Conservation (phyloP, 2,113 vertebrate species). For the Crotalus helleri region DNA sequence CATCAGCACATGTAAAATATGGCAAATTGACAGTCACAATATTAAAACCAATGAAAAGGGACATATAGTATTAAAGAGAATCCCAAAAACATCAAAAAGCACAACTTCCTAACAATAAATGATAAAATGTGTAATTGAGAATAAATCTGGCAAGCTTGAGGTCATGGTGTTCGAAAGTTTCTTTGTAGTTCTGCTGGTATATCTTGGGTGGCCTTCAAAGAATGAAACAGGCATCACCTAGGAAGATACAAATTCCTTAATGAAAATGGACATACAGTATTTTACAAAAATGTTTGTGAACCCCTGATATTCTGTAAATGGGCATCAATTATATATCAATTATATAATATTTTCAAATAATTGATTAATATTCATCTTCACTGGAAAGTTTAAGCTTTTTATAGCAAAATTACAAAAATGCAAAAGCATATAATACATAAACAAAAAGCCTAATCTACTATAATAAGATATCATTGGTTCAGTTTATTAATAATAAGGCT, state of each 20-base stretch:
- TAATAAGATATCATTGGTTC: neutral
- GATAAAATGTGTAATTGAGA: slow-evolving; percentile 59
- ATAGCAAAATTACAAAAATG: neutral
- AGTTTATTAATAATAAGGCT: neutral
- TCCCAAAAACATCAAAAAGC: slow-evolving; percentile 64
- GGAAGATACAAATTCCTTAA: neutral
- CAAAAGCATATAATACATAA: neutral
- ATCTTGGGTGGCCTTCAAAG: slow-evolving; percentile 19
- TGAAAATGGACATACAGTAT: neutral
- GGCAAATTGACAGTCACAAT: slow-evolving; percentile 61
- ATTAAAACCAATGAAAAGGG: slow-evolving; percentile 61
- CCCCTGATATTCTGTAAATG: neutral
- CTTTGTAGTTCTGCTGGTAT: slow-evolving; percentile 62
- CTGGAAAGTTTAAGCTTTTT: neutral
- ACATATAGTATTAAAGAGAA: slow-evolving; percentile 61
- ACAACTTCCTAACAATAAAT: slow-evolving; percentile 60
- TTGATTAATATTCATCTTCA: neutral
- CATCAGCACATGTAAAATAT: slow-evolving; percentile 66
- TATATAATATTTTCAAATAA: neutral
- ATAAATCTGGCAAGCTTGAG: slow-evolving; percentile 60
- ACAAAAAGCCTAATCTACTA: neutral
- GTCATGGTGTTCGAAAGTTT: slow-evolving; percentile 64
- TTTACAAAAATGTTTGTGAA: neutral
- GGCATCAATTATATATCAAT: neutral
- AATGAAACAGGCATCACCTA: slow-evolving; percentile 31